Evolutionary conservation across 2,888 invertebrate species (phyloP).

Genomic region (Alviniconcha strummeri): DNA sequence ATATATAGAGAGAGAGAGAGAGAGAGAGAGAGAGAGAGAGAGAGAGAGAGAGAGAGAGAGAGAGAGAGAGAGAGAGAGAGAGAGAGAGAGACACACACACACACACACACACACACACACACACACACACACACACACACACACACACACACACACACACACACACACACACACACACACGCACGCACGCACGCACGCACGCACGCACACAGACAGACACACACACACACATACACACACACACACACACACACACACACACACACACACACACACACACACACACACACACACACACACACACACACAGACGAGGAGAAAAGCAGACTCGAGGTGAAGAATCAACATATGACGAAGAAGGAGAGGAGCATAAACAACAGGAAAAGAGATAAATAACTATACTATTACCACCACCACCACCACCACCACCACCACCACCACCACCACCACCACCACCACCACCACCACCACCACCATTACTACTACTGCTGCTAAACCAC

Average conservation of each 20-base stretch:
- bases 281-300: constrained; percentile 7
- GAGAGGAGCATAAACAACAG: no score
- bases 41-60: neutral
- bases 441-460: no score
- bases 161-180: neutral
- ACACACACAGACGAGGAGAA: neutral
- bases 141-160: no score
- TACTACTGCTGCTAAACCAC: no score
- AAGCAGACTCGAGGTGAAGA: no score
- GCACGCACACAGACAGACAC: neutral
- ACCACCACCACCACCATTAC: no score
- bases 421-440: no score
- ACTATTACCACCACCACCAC: no score
- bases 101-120: neutral
- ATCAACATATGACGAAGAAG: no score
- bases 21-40: neutral
- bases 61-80: neutral
- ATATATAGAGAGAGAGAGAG: neutral
- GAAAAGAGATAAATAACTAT: no score
- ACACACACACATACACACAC: neutral
- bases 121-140: neutral
- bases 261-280: neutral
- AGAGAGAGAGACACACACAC: constrained; percentile 5
- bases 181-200: neutral
- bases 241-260: constrained; percentile 5